Evolutionary conservation across 2,888 invertebrate species (phyloP), one percentile per base, ranked within the genome.

Genomic region (Trachelus iudaicus): DNA sequence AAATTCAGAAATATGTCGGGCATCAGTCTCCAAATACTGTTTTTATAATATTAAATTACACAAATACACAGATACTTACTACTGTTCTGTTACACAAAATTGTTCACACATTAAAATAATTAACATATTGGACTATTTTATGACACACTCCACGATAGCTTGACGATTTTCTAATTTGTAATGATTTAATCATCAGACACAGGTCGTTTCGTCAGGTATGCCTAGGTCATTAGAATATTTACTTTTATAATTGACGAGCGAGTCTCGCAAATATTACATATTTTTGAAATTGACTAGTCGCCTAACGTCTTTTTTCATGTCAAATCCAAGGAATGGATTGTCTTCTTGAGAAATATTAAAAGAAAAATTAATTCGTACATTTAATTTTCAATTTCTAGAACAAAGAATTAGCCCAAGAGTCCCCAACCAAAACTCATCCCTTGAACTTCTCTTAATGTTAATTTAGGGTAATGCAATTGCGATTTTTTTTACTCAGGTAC

Each of bases 401-500:
- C 23, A 23, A 56, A 56, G 56, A 15, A 56, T 56, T 23, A 56
- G 23, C 23, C 23, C 56, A 23, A 56, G 56, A 56, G 23, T 4
- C 56, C 2, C 23, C 9, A 23, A 56, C 9, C 9, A 23, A 56
- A 56, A 56, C 15, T 56, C 56, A 23, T 23, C 56, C 23, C 23
- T 56, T 23, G 9, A 56, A 56, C 23, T 23, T 9, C 56, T 56
- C 15, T 33, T 75, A 77, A 78, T 79, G 69, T 75, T 76, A 75
- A 74, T 75, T 73, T 73, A 73, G 23, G 40, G 56, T 56, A 15
- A 23, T 23, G 23, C 9, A 23, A 69, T 73, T 76, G 37, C 69
- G 69, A 77, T 81, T 13, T 82, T 92, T 91, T 92, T 91, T 56
- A 15, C 15, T 73, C 76, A 83, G 90, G 90, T 4, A 93, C 93